Evolutionary conservation across 1,140 invertebrate genomes (phyloP).

Genomic region (Eufriesea mexicana): DNA sequence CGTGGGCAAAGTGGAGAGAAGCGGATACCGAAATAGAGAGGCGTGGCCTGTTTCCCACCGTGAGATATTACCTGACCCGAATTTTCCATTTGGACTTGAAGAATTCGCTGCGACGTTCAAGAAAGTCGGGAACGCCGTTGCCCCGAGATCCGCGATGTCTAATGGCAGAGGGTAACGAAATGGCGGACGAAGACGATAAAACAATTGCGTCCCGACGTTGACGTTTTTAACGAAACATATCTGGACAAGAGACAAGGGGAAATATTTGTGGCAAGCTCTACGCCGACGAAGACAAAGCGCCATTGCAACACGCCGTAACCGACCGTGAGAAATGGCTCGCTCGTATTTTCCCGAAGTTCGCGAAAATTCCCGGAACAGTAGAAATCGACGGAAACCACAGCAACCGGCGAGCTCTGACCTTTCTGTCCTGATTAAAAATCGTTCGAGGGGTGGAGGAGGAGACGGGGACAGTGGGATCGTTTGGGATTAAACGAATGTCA

Average conservation of each 20-base stretch:
- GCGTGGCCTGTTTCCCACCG: not conserved
- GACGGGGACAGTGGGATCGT: not conserved
- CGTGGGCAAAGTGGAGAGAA: too few relatives aligned
- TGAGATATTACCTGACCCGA: slow-evolving; percentile 1
- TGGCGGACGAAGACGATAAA: too few relatives aligned
- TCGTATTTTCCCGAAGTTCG: not conserved
- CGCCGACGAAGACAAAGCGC: not conserved
- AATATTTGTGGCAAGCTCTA: not conserved
- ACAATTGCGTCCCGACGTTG: not conserved
- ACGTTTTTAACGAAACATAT: not conserved
- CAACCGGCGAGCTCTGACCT: too few relatives aligned
- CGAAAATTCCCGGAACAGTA: not conserved
- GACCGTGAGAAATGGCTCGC: not conserved
- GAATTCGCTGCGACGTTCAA: not conserved
- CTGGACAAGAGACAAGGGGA: not conserved
- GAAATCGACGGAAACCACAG: not conserved
- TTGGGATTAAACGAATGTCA: slow-evolving; percentile 10
- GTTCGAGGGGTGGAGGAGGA: not conserved
- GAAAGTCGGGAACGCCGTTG: too few relatives aligned
- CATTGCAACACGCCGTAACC: not conserved
- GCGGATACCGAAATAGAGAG: not conserved
- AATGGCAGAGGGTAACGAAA: too few relatives aligned
- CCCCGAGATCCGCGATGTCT: too few relatives aligned
- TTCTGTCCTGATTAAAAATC: not conserved
- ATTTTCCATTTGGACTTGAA: not conserved